Evolutionary conservation across 2,888 invertebrate genomes (phyloP).

Genomic region (Gymnocheta viridis): DNA sequence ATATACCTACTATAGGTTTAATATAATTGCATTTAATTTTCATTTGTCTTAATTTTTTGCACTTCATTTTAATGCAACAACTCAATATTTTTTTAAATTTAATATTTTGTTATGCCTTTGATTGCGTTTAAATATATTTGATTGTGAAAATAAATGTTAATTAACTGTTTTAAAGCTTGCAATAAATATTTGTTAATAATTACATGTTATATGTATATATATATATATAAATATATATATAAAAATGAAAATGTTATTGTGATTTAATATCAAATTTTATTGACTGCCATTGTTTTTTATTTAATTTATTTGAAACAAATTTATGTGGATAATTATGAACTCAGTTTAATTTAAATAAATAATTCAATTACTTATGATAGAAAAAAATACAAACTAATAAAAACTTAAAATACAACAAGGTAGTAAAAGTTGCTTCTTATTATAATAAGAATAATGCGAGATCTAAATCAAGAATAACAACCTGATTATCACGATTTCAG

Average conservation of each 20-base stretch:
- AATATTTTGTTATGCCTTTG: too few relatives aligned
- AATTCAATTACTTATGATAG: neutral
- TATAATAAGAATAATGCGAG: too few relatives aligned
- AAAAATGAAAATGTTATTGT: conserved; percentile 3
- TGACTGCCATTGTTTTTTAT: conserved; percentile 9
- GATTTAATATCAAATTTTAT: conserved; percentile 5
- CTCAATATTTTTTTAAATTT: conserved; percentile 12
- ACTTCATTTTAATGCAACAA: neutral
- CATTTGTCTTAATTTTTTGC: neutral
- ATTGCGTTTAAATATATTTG: conserved; percentile 49
- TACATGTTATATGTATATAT: too few relatives aligned
- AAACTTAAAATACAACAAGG: neutral
- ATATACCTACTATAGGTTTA: neutral
- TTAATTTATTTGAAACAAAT: conserved; percentile 32
- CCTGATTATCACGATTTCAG: too few relatives aligned
- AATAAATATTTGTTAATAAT: conserved; percentile 61
- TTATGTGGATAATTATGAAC: conserved; percentile 23
- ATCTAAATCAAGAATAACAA: neutral
- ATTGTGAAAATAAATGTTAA: conserved; percentile 60
- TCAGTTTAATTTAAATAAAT: neutral
- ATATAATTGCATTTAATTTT: neutral
- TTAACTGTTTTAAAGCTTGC: conserved; percentile 39
- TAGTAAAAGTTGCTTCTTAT: neutral
- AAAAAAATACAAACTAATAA: neutral
- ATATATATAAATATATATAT: too few relatives aligned